Percentiles rank a stretch among this genome's conserved stretches.
Conservation (phyloP, 2,888 invertebrate genomes). For the Galerucella pusilla region DNA sequence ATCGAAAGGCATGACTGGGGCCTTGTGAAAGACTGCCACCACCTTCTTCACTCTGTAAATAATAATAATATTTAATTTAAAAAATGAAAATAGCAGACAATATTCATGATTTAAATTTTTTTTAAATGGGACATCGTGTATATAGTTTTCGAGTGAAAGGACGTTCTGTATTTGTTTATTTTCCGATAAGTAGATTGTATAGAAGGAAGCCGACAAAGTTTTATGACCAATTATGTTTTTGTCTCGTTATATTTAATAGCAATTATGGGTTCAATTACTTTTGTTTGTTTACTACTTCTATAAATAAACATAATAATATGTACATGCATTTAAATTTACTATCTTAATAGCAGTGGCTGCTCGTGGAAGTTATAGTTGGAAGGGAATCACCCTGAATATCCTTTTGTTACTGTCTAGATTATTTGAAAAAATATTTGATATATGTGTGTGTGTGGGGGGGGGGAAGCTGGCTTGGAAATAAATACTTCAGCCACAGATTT, state of each 20-base stretch:
- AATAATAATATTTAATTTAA: conserved; percentile 9
- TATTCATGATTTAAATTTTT: background rate
- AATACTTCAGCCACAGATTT: too few species aligned
- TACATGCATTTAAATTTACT: background rate
- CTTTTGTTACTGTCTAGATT: too few species aligned
- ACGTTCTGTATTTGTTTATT: background rate
- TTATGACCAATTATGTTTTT: background rate
- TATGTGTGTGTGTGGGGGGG: too few species aligned
- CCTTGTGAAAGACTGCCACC: conserved; percentile 67
- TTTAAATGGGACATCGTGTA: background rate
- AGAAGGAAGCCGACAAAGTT: background rate
- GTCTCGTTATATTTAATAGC: background rate
- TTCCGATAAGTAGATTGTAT: background rate
- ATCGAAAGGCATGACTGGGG: conserved; percentile 79
- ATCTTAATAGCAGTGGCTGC: background rate
- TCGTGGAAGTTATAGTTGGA: too few species aligned
- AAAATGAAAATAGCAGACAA: background rate
- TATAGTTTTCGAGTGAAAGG: background rate
- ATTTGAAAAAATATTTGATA: too few species aligned
- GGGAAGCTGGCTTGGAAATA: too few species aligned
- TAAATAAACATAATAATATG: background rate
- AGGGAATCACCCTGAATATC: too few species aligned
- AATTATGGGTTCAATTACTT: background rate
- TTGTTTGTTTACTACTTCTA: background rate
- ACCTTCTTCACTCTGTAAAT: conserved; percentile 75